phyloP scores from a whole-genome alignment of 2,113 vertebrate genomes.

The Poeciliopsis retropinna region DNA sequence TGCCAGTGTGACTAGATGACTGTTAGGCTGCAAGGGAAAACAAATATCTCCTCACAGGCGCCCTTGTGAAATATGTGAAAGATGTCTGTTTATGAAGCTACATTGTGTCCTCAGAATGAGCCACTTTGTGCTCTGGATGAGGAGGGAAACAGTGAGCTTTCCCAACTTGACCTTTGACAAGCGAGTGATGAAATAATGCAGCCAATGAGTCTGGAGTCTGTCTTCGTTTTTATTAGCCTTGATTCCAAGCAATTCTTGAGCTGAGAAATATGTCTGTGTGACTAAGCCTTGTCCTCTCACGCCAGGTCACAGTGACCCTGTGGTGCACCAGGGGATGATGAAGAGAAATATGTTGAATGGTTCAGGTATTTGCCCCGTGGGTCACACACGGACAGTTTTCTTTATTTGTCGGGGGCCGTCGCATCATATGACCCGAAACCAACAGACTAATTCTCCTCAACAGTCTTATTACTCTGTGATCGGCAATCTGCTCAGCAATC shows the following conservation, averaged over 20 bases:
- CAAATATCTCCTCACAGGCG: constrained; percentile 54
- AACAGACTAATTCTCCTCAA: constrained; percentile 16
- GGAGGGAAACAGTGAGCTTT: constrained; percentile 17
- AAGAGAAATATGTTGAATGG: constrained; percentile 28
- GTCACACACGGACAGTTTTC: constrained; percentile 21
- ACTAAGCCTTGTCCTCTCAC: constrained; percentile 17
- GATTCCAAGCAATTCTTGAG: constrained; percentile 3
- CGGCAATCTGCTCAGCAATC: constrained; percentile 13
- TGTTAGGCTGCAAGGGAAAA: constrained; percentile 66
- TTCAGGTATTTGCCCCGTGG: constrained; percentile 23
- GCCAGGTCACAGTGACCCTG: constrained; percentile 34
- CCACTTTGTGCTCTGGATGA: constrained; percentile 31
- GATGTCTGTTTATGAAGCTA: constrained; percentile 51
- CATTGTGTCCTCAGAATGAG: constrained; percentile 38
- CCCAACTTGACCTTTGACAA: constrained; percentile 38
- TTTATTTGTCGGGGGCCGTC: constrained; percentile 5
- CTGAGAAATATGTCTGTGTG: constrained; percentile 26
- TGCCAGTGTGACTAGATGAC: constrained; percentile 59
- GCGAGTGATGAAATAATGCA: constrained; percentile 26
- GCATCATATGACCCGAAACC: constrained; percentile 8
- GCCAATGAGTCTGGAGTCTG: constrained; percentile 18
- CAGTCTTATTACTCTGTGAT: constrained; percentile 19
- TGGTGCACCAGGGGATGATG: constrained; percentile 29
- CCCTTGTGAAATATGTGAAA: constrained; percentile 35
- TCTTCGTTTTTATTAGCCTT: constrained; percentile 41